These are phyloP conservation scores for Drepanosiphum platanoidis DNA, from an alignment of 2,888 invertebrate species.

Conservation along the genomic window DNA sequence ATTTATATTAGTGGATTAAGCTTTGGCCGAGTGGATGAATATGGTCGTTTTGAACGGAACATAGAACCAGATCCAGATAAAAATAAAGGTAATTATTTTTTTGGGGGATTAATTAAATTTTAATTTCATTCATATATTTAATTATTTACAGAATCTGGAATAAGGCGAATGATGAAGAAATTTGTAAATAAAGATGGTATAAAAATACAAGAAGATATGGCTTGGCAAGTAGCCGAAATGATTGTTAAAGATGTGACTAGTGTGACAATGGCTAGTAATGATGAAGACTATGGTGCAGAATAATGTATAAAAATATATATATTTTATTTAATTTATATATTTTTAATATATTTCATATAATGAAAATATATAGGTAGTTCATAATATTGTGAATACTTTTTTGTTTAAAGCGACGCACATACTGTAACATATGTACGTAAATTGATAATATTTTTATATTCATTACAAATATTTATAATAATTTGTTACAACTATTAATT, in stretches of 20 bases:
- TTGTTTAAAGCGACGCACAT: background rate
- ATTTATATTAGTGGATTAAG: constrained; percentile 74
- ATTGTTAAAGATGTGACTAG: constrained; percentile 94
- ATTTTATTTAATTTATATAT: no score
- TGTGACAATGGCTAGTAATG: constrained; percentile 74
- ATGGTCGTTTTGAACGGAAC: constrained; percentile 92
- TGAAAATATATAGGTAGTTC: constrained; percentile 32
- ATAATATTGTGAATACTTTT: constrained; percentile 23
- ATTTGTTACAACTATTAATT: constrained; percentile 53
- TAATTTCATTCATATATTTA: constrained; percentile 14
- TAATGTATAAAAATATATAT: constrained; percentile 26
- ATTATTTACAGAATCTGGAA: constrained; percentile 68
- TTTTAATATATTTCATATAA: constrained; percentile 15
- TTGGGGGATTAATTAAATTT: constrained; percentile 14
- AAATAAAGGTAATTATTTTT: constrained; percentile 68
- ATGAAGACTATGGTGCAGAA: constrained; percentile 60
- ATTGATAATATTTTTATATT: constrained; percentile 46
- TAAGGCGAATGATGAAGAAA: constrained; percentile 77
- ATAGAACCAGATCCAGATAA: constrained; percentile 81
- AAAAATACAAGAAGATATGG: constrained; percentile 90
- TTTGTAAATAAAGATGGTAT: constrained; percentile 77
- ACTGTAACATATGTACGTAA: constrained; percentile 25
- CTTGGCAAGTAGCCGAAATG: constrained; percentile 97
- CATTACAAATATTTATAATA: constrained; percentile 43
- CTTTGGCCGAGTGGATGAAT: constrained; percentile 85